phyloP scores from a whole-genome alignment of 2,888 invertebrate species.

The Rotaria macrura region DNA sequence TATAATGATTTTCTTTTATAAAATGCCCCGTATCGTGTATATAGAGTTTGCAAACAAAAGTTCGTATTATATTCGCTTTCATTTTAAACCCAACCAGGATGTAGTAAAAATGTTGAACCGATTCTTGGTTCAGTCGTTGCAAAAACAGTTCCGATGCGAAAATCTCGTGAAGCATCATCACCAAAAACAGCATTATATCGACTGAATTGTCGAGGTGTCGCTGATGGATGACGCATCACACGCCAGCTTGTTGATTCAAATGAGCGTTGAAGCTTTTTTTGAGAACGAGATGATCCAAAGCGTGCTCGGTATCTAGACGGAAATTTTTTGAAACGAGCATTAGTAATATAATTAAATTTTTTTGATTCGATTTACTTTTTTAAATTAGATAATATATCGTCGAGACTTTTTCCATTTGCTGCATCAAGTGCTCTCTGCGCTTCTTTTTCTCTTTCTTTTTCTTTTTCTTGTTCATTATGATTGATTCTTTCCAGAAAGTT shows the following conservation, averaged over 20 bases:
- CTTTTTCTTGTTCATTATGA: background rate
- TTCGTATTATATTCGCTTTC: no score
- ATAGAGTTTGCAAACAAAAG: no score
- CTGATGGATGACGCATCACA: background rate
- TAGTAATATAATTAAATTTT: background rate
- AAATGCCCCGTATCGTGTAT: no score
- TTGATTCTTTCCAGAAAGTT: background rate
- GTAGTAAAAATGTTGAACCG: background rate
- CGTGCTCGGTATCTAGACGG: background rate
- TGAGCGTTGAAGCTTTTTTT: background rate
- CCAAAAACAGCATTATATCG: background rate
- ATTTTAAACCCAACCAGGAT: background rate
- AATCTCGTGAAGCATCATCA: constrained; percentile 1
- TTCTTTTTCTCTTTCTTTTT: background rate
- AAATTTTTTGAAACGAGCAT: background rate
- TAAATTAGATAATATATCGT: background rate
- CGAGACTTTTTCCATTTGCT: background rate
- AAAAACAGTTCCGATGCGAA: background rate
- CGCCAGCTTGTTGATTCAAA: background rate
- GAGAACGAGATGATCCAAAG: background rate
- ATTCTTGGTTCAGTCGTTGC: background rate
- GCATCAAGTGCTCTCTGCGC: background rate
- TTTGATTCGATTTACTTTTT: background rate
- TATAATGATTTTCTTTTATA: no score
- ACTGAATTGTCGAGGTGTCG: background rate